These are phyloP conservation scores for Brachionus angularis DNA, from an alignment of 1,140 invertebrate genomes.

Conservation along the genomic window DNA sequence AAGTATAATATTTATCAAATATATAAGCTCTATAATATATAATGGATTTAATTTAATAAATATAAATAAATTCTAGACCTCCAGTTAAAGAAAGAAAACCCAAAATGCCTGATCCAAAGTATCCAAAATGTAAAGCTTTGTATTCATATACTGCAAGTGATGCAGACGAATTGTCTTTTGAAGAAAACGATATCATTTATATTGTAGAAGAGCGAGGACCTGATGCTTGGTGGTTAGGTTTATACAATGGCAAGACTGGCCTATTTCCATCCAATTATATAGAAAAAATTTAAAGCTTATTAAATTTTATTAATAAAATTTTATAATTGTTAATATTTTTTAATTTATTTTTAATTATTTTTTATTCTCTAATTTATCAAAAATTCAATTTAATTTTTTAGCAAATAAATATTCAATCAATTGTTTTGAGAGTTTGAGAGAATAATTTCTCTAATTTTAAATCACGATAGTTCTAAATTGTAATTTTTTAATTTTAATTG, in stretches of 20 bases:
- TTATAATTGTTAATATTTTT: no score
- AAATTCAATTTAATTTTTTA: no score
- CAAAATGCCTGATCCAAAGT: slow-evolving; percentile 4
- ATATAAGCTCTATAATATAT: no score
- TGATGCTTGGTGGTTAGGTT: slow-evolving; percentile 89
- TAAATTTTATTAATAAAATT: no score
- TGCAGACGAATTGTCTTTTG: slow-evolving; percentile 89
- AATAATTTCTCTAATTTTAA: no score
- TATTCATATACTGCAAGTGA: slow-evolving; percentile 63
- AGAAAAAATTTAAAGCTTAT: slow-evolving; percentile 61
- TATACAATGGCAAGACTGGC: slow-evolving; percentile 76
- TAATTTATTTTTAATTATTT: not conserved
- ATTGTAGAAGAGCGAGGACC: slow-evolving; percentile 63
- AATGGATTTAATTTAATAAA: not conserved
- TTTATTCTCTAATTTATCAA: no score
- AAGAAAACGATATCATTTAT: slow-evolving; percentile 85
- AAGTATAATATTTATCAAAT: no score
- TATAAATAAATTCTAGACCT: not conserved
- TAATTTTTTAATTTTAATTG: no score
- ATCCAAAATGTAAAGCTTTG: slow-evolving; percentile 40
- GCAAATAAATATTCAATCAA: no score
- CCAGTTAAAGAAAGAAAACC: slow-evolving; percentile 14
- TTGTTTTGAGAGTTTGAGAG: no score
- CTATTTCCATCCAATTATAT: slow-evolving; percentile 92
- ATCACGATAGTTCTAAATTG: no score